Evolutionary conservation across 2,797 vertebrate species (phyloP).

Genomic region (Bradypus variegatus): DNA sequence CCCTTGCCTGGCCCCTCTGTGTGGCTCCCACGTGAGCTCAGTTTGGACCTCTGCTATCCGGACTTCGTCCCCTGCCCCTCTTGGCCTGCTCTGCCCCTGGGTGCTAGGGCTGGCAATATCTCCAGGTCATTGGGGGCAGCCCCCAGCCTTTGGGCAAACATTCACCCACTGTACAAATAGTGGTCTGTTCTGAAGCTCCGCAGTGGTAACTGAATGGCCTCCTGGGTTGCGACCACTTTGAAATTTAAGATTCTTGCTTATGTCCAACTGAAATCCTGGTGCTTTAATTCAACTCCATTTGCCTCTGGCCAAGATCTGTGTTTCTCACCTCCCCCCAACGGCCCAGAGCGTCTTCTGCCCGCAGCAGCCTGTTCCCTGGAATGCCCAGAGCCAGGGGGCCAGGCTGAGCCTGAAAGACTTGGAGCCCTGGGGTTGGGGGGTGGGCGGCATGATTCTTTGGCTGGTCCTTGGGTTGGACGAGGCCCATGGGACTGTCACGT

Average conservation of each 20-base stretch:
- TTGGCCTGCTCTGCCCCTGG: background rate
- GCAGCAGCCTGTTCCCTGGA: background rate
- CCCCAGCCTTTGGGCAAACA: background rate
- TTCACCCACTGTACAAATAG: rapidly evolving
- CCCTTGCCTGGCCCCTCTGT: rapidly evolving
- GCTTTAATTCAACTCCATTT: rapidly evolving
- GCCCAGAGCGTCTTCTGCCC: background rate
- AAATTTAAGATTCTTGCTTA: background rate
- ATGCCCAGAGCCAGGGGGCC: background rate
- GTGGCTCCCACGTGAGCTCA: rapidly evolving
- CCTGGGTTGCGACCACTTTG: background rate
- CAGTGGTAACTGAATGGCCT: background rate
- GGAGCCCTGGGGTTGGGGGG: background rate
- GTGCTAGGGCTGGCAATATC: background rate
- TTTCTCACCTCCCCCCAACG: rapidly evolving
- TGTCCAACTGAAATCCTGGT: background rate
- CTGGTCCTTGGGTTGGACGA: background rate
- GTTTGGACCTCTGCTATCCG: background rate
- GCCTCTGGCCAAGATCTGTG: background rate
- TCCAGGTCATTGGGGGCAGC: rapidly evolving
- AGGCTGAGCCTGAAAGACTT: background rate
- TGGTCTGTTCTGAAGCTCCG: background rate
- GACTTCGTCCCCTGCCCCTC: background rate
- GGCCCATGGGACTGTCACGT: background rate
- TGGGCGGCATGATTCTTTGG: too few species aligned